Evolutionary conservation across 2,113 vertebrate genomes (phyloP), one percentile per base, ranked within the genome.

Genomic region (Ceyx melanurus): DNA sequence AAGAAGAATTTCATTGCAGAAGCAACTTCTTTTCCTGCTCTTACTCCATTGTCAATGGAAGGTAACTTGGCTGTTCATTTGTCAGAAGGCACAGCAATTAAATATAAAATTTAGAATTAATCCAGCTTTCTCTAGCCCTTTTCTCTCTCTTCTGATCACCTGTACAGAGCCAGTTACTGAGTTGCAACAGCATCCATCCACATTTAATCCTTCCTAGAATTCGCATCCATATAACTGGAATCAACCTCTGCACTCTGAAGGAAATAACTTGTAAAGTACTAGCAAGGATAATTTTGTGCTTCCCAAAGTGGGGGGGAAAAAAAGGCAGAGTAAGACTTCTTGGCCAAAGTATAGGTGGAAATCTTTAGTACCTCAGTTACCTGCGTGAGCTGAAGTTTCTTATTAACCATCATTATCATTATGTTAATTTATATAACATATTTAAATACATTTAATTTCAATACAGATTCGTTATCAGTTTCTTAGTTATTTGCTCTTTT

Each of bases 391-490:
- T 77, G 21, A 68, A 80, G 16, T 62, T 83, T 86, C 45, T 77
- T 91, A 23, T 26, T 75, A 42, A 42, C 6, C 16, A 11, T 51
- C 1, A 9, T 56, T 88, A 80, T 72, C 88, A 70, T 45, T 75
- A 67, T 19, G 7, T 82, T 50, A 54, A 62, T 71, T 94, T 88
- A 92, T 94, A 71, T 81, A 51, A 37, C 37, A 37, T 37, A 62
- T 71, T 94, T 88, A 92, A 95, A 73, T 81, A 51, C 31, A 82
- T 37, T 37, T 37, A 37, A 62, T 71, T 94, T 88, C 91, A 95
- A 73, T 81, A 51, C 31, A 82, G 87, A 94, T 89, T 88, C 81
- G 5, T 92, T 92, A 40, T 11, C 62, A 86, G 5, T 57, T 88
- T 76, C 89, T 90, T 65, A 89, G 83, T 66, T 31, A 15, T 75